Conservation (phyloP, 2,113 vertebrate species). For the Pionites leucogaster region DNA sequence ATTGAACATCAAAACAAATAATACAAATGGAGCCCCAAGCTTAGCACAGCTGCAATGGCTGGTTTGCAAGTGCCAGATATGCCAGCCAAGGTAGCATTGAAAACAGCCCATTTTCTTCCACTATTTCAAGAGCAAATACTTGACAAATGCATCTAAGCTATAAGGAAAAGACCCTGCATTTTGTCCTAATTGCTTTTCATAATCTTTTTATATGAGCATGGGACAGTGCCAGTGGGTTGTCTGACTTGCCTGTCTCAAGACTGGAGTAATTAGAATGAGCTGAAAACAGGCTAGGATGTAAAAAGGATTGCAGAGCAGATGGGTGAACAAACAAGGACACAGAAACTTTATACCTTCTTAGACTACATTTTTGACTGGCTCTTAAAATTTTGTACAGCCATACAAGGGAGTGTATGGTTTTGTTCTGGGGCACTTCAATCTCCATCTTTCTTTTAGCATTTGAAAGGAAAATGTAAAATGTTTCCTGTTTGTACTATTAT, state of each 20-base stretch:
- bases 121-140: constrained; percentile 43
- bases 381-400: background rate
- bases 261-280: constrained; percentile 45
- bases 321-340: constrained; percentile 43
- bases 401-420: background rate
- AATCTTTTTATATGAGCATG: constrained; percentile 38
- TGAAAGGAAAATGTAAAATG: constrained; percentile 43
- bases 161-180: constrained; percentile 41
- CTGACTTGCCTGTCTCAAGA: constrained; percentile 51
- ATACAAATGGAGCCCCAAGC: constrained; percentile 44
- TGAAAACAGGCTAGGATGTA: background rate
- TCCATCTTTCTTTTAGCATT: constrained; percentile 17
- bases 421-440: background rate
- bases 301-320: constrained; percentile 54
- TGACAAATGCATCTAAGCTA: constrained; percentile 44
- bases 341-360: constrained; percentile 32
- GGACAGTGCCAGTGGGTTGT: constrained; percentile 49
- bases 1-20: constrained; percentile 50
- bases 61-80: constrained; percentile 41
- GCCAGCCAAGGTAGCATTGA: constrained; percentile 45
- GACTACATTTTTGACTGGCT: background rate
- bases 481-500: constrained; percentile 7
- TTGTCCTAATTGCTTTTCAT: constrained; percentile 55
- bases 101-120: constrained; percentile 29
- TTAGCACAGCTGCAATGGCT: constrained; percentile 48